Base-by-base conservation (phyloP, 2,888 invertebrate genomes). In the Parascotia fuliginaria region DNA sequence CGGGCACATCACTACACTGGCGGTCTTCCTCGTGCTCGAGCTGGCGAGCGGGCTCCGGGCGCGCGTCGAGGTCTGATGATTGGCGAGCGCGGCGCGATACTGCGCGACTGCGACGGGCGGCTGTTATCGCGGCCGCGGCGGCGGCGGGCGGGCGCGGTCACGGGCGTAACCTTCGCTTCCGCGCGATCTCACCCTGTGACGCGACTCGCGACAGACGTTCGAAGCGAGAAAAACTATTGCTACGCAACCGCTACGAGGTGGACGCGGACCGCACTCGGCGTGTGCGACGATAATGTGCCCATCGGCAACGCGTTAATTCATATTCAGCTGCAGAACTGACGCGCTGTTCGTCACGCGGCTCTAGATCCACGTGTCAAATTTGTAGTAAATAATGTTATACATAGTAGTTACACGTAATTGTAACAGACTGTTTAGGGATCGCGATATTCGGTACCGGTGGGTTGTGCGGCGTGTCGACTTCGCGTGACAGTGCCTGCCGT, bases 91-190 rank as follows among this genome's bases (percentile, higher is more conserved):
- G 83, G 82, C 83, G 81, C 87, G 85, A 75, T 80, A 89, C 89
- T 89, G 87, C 81, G 81, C 81, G 81, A 65, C 56, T 67, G 67
- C 58, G 65, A 75, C 78, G 75, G 67, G 77, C 77, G 75, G 66
- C 68, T 75, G 70, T 60, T 71, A 75, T 59, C 60, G 77, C 73
- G 78, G 82, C 75, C 60, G 77, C 73, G 78, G 82, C 75, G 75
- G 73, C 80, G 81, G 76, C 77, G 79, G 75, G 81, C 81, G 83
- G 81, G 81, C 79, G 85, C 88, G 90, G 90, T 89, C 89, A 89
- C 85, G 89, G 90, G 89, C 91, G 85, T 88, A 89, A 90, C 89
- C 91, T 90, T 91, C 86, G 83, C 74, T 81, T 78, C 81, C 83
- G 83, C 65, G 76, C 85, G 84, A 81, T 84, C 85, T 85, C 84